Base-by-base conservation (phyloP, 2,888 invertebrate species). In the Drosophila greeni region DNA sequence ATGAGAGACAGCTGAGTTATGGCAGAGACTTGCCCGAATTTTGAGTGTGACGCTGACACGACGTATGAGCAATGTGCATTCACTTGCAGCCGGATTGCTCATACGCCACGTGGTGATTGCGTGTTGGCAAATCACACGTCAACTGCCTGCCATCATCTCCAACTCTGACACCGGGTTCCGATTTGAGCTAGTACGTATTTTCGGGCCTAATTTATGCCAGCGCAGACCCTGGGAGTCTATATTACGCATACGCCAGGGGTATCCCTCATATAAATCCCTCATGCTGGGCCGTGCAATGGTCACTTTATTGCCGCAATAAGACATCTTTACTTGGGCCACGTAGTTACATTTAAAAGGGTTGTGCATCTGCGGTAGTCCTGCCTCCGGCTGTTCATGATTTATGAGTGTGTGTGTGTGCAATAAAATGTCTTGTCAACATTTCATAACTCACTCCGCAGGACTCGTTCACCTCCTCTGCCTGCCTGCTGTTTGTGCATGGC, bases 361-460 rank as follows among this genome's bases (percentile, higher is more conserved):
- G 31, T 76, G 66, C 66, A 67, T 31, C 34, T 47, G 36, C 36
- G 47, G 55, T 54, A 51, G 56, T 66, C 67, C 24, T 45, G 51
- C 58, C 52, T 23, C 47, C 36, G 64, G 59, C 57, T 53, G 60
- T 56, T 29, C 36, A 60, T 81, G 73, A 81, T 74, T 77, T 81
- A 81, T 33, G 45, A 47, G 23, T 43, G 53, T 51, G 66, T 43
- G 53, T 51, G 66, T 61, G 51, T 70, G 68, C 73, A 79, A 79
- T 79, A 79, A 79, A 79, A 84, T 84, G 82, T 84, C 79, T 79
- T 79, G 84, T 79, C 79, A 79, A 79, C 79, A 84, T 79, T 84
- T 79, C 84, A 79, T 82, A 84, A 79, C 82, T 79, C 82, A 79
- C 79, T 84, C 29, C n/a, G 12, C 52, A 37, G 57, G 29, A 34